These are phyloP conservation scores for Pungitius pungitius DNA, from an alignment of 2,113 vertebrate species.

Conservation along the genomic window DNA sequence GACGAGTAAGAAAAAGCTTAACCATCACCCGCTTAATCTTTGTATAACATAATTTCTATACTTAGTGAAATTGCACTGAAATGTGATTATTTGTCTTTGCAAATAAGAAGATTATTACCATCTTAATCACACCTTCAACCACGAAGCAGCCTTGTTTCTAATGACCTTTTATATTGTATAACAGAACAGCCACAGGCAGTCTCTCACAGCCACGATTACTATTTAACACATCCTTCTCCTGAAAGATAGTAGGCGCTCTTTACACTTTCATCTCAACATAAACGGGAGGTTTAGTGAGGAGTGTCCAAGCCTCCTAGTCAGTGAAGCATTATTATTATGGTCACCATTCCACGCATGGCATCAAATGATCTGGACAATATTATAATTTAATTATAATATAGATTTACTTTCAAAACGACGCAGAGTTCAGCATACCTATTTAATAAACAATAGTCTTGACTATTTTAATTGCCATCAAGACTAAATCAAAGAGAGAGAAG, in stretches of 20 bases:
- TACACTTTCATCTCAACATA: slow-evolving; percentile 33
- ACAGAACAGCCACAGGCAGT: slow-evolving; percentile 13
- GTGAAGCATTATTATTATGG: slow-evolving; percentile 55
- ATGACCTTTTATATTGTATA: slow-evolving; percentile 43
- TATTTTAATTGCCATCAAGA: slow-evolving; percentile 12
- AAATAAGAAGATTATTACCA: slow-evolving; percentile 40
- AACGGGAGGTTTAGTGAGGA: slow-evolving; percentile 45
- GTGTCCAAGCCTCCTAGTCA: slow-evolving; percentile 62
- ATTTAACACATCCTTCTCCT: slow-evolving; percentile 9
- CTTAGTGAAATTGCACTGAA: slow-evolving; percentile 16
- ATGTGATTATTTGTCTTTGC: slow-evolving; percentile 38
- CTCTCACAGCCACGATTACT: slow-evolving; percentile 31
- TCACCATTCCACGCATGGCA: slow-evolving; percentile 47
- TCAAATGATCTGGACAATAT: slow-evolving; percentile 40
- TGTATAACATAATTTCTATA: slow-evolving; percentile 28
- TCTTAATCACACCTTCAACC: slow-evolving; percentile 39
- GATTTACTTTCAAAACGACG: too few relatives aligned
- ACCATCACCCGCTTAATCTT: slow-evolving; percentile 19
- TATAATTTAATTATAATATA: too few relatives aligned
- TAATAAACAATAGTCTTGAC: slow-evolving; percentile 25
- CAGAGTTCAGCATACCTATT: slow-evolving; percentile 38
- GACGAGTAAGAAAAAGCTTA: slow-evolving; percentile 7
- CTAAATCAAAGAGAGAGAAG: slow-evolving; percentile 17
- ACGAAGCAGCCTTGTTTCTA: slow-evolving; percentile 13
- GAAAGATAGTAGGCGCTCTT: slow-evolving; percentile 19